Conservation (phyloP, 1,140 invertebrate species). For the Saccostrea glomerata region DNA sequence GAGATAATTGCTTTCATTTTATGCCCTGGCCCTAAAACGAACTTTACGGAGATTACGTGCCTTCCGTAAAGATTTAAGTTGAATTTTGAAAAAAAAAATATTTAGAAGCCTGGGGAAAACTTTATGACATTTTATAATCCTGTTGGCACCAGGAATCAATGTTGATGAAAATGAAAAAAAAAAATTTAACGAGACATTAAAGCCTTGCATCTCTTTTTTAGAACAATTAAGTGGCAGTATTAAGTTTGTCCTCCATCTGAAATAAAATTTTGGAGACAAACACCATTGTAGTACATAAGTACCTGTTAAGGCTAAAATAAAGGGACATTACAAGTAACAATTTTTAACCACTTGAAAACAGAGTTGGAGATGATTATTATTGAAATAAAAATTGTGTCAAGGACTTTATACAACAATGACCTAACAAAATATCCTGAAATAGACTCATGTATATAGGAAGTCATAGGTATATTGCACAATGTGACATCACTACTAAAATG, state of each 20-base stretch:
- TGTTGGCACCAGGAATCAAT: neutral
- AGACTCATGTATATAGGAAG: neutral
- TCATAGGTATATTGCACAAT: no score
- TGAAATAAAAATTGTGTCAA: conserved; percentile 17
- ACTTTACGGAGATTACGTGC: neutral
- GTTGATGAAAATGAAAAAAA: conserved; percentile 18
- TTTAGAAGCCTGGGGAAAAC: neutral
- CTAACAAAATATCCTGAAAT: conserved; percentile 19
- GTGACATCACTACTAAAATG: no score
- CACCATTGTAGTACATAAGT: neutral
- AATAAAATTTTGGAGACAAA: conserved; percentile 22
- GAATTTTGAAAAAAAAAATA: conserved; percentile 29
- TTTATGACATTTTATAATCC: conserved; percentile 21
- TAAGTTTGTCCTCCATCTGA: conserved; percentile 4
- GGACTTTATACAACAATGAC: conserved; percentile 8
- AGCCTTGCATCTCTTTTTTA: neutral
- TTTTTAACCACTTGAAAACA: conserved; percentile 22
- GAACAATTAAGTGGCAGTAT: neutral
- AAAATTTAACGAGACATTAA: neutral
- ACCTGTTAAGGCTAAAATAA: conserved; percentile 19
- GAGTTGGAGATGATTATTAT: conserved; percentile 19
- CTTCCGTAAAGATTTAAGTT: conserved; percentile 9
- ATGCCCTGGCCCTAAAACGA: neutral
- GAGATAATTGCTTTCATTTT: conserved; percentile 32
- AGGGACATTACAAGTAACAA: neutral